phyloP scores from a whole-genome alignment of 2,113 vertebrate genomes.

The Philantomba maxwellii region DNA sequence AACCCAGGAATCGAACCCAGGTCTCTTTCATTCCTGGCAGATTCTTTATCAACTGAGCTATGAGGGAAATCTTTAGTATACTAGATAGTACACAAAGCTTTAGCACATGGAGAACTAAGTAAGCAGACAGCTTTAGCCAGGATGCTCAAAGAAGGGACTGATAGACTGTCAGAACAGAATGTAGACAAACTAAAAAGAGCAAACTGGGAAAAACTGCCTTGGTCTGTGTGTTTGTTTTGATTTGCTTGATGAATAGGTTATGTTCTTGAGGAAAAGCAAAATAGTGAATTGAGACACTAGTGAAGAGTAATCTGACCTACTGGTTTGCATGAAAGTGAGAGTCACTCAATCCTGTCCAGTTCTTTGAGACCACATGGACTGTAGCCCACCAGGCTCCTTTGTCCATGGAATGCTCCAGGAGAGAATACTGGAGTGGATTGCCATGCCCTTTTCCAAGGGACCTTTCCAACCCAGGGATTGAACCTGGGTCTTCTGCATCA shows the following conservation, averaged over 20 bases:
- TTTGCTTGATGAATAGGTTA: not conserved
- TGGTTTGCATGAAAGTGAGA: not conserved
- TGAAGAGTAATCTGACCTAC: not conserved
- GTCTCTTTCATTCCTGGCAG: no score
- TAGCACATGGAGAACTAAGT: not conserved
- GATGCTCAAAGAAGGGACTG: not conserved
- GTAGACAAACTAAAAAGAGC: not conserved
- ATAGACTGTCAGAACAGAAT: not conserved
- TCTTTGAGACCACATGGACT: not conserved
- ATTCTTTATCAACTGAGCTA: no score
- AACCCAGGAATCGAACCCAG: fast-evolving
- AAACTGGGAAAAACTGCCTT: not conserved
- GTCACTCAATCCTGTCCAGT: not conserved
- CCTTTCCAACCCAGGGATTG: not conserved
- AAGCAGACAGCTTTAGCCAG: not conserved
- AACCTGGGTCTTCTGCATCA: fast-evolving
- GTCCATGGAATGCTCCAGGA: not conserved
- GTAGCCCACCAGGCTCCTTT: not conserved
- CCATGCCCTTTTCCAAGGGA: not conserved
- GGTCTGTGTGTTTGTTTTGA: not conserved
- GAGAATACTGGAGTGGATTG: not conserved
- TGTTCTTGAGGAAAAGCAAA: not conserved
- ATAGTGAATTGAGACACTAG: not conserved
- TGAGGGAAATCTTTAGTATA: no score
- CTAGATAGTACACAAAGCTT: not conserved